Conservation (phyloP, 2,797 vertebrate genomes). For the Pipistrellus kuhlii region DNA sequence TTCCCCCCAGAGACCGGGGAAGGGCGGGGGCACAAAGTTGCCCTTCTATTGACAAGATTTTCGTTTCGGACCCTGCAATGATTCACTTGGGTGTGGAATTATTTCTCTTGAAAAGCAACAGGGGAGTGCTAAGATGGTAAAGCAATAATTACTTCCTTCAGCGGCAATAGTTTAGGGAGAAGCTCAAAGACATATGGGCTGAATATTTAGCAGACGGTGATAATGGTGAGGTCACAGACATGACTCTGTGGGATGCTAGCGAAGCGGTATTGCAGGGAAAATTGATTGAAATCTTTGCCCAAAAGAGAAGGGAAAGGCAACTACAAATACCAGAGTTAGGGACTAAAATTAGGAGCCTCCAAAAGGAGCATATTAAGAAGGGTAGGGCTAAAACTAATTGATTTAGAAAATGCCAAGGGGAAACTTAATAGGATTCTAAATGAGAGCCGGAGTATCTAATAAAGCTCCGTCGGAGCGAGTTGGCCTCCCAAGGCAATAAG, state of each 20-base stretch:
- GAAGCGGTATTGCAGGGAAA: constrained; percentile 78
- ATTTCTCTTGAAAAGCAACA: constrained; percentile 79
- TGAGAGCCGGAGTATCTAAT: constrained; percentile 83
- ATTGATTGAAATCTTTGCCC: constrained; percentile 86
- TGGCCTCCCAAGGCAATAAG: constrained; percentile 81
- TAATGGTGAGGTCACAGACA: constrained; percentile 81
- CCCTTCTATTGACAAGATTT: constrained; percentile 79
- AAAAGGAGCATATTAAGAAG: constrained; percentile 84
- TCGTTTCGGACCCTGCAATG: constrained; percentile 77
- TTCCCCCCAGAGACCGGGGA: constrained; percentile 21
- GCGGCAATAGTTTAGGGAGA: constrained; percentile 81
- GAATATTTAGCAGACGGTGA: constrained; percentile 84
- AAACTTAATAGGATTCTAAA: constrained; percentile 85
- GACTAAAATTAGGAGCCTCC: constrained; percentile 83
- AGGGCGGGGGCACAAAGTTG: constrained; percentile 73
- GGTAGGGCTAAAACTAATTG: constrained; percentile 85
- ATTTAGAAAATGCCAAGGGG: constrained; percentile 85
- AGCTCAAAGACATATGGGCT: constrained; percentile 83
- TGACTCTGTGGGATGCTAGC: constrained; percentile 79
- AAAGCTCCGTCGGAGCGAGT: constrained; percentile 75
- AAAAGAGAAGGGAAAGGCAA: constrained; percentile 81
- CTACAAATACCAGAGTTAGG: constrained; percentile 81
- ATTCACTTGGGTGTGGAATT: constrained; percentile 80
- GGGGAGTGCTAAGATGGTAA: constrained; percentile 80
- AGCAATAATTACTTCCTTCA: constrained; percentile 84